These are phyloP conservation scores for Sciurus niger DNA, from an alignment of 2,113 vertebrate genomes.

Conservation along the genomic window DNA sequence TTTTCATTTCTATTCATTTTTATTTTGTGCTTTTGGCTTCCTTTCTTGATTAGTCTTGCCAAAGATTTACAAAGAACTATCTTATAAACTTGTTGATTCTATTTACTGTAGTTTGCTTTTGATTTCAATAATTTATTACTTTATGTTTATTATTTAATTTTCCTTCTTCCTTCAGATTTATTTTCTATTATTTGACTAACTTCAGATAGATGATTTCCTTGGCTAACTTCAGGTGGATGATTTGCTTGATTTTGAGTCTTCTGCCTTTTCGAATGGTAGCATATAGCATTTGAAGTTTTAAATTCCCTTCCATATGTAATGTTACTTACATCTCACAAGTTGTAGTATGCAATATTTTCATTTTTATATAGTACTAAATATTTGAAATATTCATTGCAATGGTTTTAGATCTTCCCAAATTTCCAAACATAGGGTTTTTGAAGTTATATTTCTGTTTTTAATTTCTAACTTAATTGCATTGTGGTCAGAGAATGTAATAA, in stretches of 20 bases:
- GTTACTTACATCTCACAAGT: background rate
- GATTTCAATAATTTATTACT: constrained; percentile 47
- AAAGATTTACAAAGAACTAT: constrained; percentile 20
- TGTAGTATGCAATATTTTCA: background rate
- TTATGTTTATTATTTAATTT: constrained; percentile 49
- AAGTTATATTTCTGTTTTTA: background rate
- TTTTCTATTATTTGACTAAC: constrained; percentile 44
- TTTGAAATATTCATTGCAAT: constrained; percentile 45
- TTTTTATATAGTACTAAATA: constrained; percentile 18
- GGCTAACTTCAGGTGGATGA: background rate
- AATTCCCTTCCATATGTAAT: background rate
- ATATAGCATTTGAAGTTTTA: background rate
- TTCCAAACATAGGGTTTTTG: background rate
- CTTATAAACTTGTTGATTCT: background rate
- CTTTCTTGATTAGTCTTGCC: constrained; percentile 6
- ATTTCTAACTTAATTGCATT: background rate
- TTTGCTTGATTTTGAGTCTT: constrained; percentile 50
- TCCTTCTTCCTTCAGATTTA: constrained; percentile 46
- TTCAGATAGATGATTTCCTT: constrained; percentile 25
- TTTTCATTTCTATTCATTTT: constrained; percentile 30
- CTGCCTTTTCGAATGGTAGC: constrained; percentile 27
- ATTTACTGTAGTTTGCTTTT: constrained; percentile 42
- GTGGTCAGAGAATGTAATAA: background rate
- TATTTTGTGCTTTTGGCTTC: background rate
- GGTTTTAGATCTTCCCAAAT: background rate